Evolutionary conservation across 2,113 vertebrate genomes (phyloP).

Genomic region (Odocoileus hemionus): DNA sequence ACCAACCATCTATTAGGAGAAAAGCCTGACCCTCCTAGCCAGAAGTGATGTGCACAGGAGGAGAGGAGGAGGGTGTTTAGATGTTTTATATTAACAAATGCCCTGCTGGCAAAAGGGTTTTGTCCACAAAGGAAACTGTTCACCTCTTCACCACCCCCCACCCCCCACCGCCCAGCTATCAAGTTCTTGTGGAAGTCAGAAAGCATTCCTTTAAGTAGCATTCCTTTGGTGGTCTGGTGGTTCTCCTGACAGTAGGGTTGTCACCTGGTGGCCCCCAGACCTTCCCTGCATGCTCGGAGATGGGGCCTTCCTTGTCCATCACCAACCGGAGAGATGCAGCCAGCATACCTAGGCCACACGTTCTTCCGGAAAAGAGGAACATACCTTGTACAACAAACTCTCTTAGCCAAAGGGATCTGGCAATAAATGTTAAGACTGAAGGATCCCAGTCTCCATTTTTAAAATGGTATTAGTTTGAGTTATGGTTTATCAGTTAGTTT

Average conservation of each 20-base stretch:
- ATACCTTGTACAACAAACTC: not conserved
- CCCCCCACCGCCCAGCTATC: not conserved
- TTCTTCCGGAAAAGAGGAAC: not conserved
- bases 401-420: not conserved
- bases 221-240: not conserved
- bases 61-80: not conserved
- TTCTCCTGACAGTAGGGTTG: not conserved
- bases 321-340: not conserved
- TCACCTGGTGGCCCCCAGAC: not conserved
- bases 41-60: not conserved
- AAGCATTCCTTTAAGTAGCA: not conserved
- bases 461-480: not conserved
- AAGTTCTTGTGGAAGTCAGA: not conserved
- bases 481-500: not conserved
- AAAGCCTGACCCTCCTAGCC: not conserved
- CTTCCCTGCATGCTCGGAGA: too few relatives aligned
- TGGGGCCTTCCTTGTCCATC: not conserved
- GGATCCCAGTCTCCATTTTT: not conserved
- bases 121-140: not conserved
- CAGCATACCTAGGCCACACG: not conserved
- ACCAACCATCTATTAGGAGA: not conserved
- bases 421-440: not conserved
- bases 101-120: not conserved
- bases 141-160: not conserved
- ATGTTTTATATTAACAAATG: not conserved